These are phyloP conservation scores for Hippopotamyrus pictus DNA, from an alignment of 2,797 vertebrate species.

Conservation along the genomic window DNA sequence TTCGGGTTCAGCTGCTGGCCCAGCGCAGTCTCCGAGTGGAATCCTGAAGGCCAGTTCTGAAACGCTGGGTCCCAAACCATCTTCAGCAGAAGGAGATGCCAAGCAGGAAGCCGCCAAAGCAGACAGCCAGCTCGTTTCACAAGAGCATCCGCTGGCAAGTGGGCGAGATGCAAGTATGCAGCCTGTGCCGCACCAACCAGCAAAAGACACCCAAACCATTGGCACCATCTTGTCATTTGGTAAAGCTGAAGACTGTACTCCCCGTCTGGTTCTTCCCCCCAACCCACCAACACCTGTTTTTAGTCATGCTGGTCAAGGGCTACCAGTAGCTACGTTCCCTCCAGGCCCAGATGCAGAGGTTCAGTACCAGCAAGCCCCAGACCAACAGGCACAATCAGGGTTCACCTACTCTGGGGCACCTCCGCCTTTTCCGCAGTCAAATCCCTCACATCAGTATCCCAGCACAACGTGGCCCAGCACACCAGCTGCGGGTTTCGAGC, in stretches of 20 bases:
- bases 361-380: constrained; percentile 62
- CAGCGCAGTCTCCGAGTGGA: constrained; percentile 73
- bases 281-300: constrained; percentile 49
- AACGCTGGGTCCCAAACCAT: not conserved
- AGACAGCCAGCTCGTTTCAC: constrained; percentile 25
- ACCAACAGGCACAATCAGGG: constrained; percentile 69
- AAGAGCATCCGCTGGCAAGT: constrained; percentile 37
- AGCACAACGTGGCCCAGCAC: constrained; percentile 64
- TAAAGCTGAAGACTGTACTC: constrained; percentile 60
- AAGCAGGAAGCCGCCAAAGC: constrained; percentile 36
- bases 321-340: constrained; percentile 54
- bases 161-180: constrained; percentile 52
- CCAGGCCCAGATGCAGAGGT: constrained; percentile 60
- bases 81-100: constrained; percentile 42
- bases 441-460: constrained; percentile 56
- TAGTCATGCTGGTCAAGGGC: constrained; percentile 52
- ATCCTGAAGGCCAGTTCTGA: constrained; percentile 64
- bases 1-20: constrained; percentile 64
- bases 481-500: constrained; percentile 57
- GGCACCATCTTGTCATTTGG: constrained; percentile 61
- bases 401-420: constrained; percentile 58
- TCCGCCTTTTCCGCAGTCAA: constrained; percentile 38
- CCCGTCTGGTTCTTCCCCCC: constrained; percentile 46
- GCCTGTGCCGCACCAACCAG: not conserved
- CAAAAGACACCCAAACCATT: constrained; percentile 63